Evolutionary conservation across 2,113 vertebrate species (phyloP), one percentile per base, ranked within the genome.

Genomic region (Psittacara wagleri): DNA sequence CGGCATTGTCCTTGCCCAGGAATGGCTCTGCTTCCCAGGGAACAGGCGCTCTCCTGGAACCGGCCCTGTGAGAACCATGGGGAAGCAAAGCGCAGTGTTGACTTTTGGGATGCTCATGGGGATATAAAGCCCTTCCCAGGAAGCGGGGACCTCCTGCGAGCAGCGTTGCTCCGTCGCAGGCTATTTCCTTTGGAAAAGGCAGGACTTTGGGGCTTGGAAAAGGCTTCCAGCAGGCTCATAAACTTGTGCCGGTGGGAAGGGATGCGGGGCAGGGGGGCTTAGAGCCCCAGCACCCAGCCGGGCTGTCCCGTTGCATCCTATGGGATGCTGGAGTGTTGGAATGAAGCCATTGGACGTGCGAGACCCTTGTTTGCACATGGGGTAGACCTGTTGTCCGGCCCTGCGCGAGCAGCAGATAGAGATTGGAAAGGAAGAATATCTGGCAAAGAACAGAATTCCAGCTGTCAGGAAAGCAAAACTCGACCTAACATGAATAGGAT

Each of bases 121-220:
- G 70, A 49, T 76, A n/a, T 57, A 76, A 82, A 87, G 69, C 55
- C 63, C 55, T 63, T 43, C 77, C 28, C 77, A 57, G 90, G 90
- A 92, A 92, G 77, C 62, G 80, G 89, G 54, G 18, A 16, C 61
- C 44, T 72, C 28, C 75, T 23, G 29, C 2, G 76, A 49, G n/a
- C 62, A 63, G 35, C n/a, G 7, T 69, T 69, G 35, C 54, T 51
- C 35, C 51, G 3, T 11, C 33, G 1, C 18, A 2, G 29, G 13
- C 27, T 86, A 17, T 92, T 87, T 87, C 33, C 83, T 55, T 92
- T 76, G 90, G 90, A 25, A 61, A 52, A 69, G 18, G 5, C 16
- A 13, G 44, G 8, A 48, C 9, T 55, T 75, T 62, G 23, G 4
- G 63, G 63, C 66, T 73, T 11, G 72, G 83, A 55, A 86, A 61